Conservation (phyloP, 53 echinoderm and acorn worm genomes). For the Astropecten irregularis region DNA sequence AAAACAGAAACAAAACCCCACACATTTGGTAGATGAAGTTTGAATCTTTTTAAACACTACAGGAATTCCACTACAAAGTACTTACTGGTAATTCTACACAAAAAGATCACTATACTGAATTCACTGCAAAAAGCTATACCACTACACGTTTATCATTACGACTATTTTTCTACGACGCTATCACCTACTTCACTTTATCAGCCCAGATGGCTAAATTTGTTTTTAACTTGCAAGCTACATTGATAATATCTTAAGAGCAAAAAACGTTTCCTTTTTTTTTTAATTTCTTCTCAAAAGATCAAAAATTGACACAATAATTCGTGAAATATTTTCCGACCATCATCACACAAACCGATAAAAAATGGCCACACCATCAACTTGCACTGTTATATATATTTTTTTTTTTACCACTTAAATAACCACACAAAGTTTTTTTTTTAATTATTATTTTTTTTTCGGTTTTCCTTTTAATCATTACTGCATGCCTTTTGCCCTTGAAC, state of each 20-base stretch:
- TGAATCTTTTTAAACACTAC: neutral
- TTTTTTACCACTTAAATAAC: constrained; percentile 51
- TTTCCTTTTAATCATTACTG: constrained; percentile 1
- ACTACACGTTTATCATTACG: neutral
- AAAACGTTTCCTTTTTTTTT: constrained; percentile 19
- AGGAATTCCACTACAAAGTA: constrained; percentile 26
- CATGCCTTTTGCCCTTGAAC: constrained; percentile 14
- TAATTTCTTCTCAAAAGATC: constrained; percentile 4
- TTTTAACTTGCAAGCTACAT: constrained; percentile 40
- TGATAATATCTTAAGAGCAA: constrained; percentile 45
- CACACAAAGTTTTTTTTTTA: constrained; percentile 46
- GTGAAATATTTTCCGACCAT: constrained; percentile 49
- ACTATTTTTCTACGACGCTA: constrained; percentile 15
- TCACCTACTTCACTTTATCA: neutral
- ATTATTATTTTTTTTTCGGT: constrained; percentile 22
- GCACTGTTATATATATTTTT: constrained; percentile 53
- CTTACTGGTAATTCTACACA: constrained; percentile 48
- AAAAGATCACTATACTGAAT: constrained; percentile 10
- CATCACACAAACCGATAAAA: constrained; percentile 55
- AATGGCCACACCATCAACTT: constrained; percentile 56
- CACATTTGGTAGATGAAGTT: constrained; percentile 14
- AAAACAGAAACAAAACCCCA: neutral
- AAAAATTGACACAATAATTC: constrained; percentile 59
- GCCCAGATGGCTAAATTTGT: constrained; percentile 38
- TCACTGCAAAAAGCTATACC: constrained; percentile 51